Conservation (phyloP, 1,140 invertebrate species). For the Zeugodacus cucurbitae region DNA sequence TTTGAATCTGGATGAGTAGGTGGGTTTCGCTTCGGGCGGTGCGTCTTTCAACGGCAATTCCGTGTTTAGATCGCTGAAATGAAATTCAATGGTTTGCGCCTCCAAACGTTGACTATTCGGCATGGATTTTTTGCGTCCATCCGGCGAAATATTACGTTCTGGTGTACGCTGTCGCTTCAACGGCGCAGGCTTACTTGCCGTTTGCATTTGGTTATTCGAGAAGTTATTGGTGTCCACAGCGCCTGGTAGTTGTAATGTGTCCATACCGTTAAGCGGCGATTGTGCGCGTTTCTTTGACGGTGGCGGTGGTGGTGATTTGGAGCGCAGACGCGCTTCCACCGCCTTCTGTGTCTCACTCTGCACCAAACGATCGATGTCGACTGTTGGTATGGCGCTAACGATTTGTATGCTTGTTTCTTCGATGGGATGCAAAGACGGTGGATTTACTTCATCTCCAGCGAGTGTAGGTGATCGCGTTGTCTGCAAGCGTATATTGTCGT, state of each 20-base stretch:
- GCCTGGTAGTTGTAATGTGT: not conserved
- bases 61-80: constrained; percentile 14
- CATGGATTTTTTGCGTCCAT: constrained; percentile 39
- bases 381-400: constrained; percentile 49
- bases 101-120: not conserved
- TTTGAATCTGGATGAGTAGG: constrained; percentile 58
- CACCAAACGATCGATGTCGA: constrained; percentile 56
- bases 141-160: constrained; percentile 54
- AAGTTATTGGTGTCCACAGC: not conserved
- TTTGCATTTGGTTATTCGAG: not conserved
- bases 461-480: constrained; percentile 54
- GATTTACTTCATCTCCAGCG: constrained; percentile 48
- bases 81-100: constrained; percentile 11
- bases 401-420: constrained; percentile 59
- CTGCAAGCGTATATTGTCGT: constrained; percentile 58
- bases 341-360: constrained; percentile 53
- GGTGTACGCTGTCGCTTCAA: constrained; percentile 59
- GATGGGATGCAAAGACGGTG: constrained; percentile 49
- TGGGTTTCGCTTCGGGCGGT: constrained; percentile 52
- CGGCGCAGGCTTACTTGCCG: not conserved
- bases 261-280: not conserved
- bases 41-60: constrained; percentile 47
- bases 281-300: not conserved
- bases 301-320: constrained; percentile 47
- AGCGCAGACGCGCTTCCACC: constrained; percentile 49